Evolutionary conservation across 2,113 vertebrate species (phyloP).

Genomic region (Elephas maximus): DNA sequence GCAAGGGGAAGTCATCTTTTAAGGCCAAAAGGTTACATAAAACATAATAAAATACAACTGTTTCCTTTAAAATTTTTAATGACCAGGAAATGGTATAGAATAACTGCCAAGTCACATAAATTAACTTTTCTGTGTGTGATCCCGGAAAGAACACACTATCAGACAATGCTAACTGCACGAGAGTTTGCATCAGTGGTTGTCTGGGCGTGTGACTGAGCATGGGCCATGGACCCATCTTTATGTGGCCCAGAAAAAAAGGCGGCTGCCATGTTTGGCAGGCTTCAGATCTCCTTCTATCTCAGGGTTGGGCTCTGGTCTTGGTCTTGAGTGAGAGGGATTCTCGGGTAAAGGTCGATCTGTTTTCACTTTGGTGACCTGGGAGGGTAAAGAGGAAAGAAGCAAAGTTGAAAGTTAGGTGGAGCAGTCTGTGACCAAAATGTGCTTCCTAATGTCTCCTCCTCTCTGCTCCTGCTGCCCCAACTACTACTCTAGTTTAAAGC

Average conservation of each 20-base stretch:
- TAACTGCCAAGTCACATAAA: constrained; percentile 81
- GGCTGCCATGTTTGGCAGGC: constrained; percentile 94
- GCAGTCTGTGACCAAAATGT: not conserved
- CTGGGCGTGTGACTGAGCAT: not conserved
- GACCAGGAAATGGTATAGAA: constrained; percentile 85
- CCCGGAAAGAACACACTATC: constrained; percentile 71
- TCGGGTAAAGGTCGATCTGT: constrained; percentile 94
- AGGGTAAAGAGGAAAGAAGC: constrained; percentile 55
- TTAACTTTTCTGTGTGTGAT: constrained; percentile 84
- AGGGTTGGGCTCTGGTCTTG: constrained; percentile 93
- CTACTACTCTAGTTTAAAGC: not conserved
- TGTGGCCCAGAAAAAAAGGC: constrained; percentile 94
- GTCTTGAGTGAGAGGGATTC: constrained; percentile 94
- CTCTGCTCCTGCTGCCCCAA: not conserved
- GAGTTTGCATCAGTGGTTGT: constrained; percentile 35
- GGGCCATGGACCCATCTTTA: constrained; percentile 82
- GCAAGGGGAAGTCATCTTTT: constrained; percentile 77
- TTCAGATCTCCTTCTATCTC: constrained; percentile 91
- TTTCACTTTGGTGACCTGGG: constrained; percentile 97
- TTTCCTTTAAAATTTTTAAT: constrained; percentile 86
- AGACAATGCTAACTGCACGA: not conserved
- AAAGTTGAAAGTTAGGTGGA: not conserved
- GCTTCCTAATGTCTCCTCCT: not conserved
- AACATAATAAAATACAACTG: constrained; percentile 81
- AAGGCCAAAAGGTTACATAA: constrained; percentile 72